Conservation (phyloP, 1,140 invertebrate species). For the Samia ricini region DNA sequence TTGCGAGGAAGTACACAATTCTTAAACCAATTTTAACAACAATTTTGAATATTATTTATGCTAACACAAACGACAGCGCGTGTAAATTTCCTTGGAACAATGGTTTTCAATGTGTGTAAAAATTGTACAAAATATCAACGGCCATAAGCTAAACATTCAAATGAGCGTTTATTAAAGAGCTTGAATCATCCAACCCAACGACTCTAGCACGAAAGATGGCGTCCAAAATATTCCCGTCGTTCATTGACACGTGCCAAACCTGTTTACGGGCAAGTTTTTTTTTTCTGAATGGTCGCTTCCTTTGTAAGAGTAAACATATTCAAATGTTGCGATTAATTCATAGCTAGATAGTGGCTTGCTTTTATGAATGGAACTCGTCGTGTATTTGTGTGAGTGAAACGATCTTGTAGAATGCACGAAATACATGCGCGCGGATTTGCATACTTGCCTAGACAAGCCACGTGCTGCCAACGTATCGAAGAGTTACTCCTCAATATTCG, state of each 20-base stretch:
- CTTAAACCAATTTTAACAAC: neutral
- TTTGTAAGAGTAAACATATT: constrained; percentile 76
- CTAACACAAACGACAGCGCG: neutral
- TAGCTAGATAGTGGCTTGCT: constrained; percentile 68
- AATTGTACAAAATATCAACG: constrained; percentile 30
- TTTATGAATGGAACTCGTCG: constrained; percentile 68
- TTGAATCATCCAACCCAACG: constrained; percentile 62
- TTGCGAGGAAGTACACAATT: neutral
- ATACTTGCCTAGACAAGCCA: constrained; percentile 64
- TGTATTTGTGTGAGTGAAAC: constrained; percentile 48
- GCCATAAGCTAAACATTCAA: constrained; percentile 36
- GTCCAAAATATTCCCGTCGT: constrained; percentile 71
- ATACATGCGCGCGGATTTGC: constrained; percentile 61
- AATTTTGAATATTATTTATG: neutral
- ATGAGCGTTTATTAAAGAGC: constrained; percentile 50
- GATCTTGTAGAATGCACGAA: constrained; percentile 37
- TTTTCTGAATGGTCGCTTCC: constrained; percentile 74
- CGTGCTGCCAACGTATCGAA: constrained; percentile 59
- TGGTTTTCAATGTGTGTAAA: neutral
- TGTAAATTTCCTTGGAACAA: neutral
- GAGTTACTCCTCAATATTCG: constrained; percentile 69
- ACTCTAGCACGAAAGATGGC: constrained; percentile 41
- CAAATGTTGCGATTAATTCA: constrained; percentile 77
- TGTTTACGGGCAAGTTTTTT: constrained; percentile 57
- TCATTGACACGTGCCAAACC: constrained; percentile 76